phyloP scores from a whole-genome alignment of 2,113 vertebrate genomes.

The Psilopsiagon aymara region DNA sequence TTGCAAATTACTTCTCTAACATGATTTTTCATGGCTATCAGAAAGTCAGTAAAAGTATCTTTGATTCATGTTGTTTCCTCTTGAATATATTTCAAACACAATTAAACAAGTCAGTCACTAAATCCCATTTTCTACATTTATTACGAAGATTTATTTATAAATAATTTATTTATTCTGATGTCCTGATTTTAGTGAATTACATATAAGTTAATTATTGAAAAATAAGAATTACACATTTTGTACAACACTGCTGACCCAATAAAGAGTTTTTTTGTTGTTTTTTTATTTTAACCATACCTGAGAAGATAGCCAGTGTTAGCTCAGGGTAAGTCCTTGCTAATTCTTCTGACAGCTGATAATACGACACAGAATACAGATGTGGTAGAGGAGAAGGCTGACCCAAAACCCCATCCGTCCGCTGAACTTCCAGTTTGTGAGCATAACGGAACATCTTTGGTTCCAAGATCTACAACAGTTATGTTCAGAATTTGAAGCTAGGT shows the following conservation, averaged over 20 bases:
- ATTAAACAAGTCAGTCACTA: not conserved
- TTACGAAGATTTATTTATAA: not conserved
- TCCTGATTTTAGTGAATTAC: not conserved
- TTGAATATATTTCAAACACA: not conserved
- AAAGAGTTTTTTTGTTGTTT: not conserved
- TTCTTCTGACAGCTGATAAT: constrained; percentile 97
- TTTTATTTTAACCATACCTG: constrained; percentile 79
- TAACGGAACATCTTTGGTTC: constrained; percentile 99
- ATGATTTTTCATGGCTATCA: not conserved
- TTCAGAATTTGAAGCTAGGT: not conserved
- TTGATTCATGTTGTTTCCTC: not conserved
- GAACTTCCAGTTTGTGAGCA: constrained; percentile 96
- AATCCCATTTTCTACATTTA: not conserved
- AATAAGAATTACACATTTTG: not conserved
- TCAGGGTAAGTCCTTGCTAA: constrained; percentile 95
- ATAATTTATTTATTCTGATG: not conserved
- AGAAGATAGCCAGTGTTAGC: constrained; percentile 95
- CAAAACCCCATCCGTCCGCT: constrained; percentile 89
- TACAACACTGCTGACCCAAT: not conserved
- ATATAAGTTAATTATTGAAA: not conserved
- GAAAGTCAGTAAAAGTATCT: not conserved
- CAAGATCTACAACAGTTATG: constrained; percentile 82
- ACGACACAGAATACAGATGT: constrained; percentile 94
- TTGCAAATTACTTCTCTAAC: not conserved
- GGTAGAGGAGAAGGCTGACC: constrained; percentile 91